Evolutionary conservation across 2,797 vertebrate species (phyloP).

Genomic region (Kryptolebias ocellatus): DNA sequence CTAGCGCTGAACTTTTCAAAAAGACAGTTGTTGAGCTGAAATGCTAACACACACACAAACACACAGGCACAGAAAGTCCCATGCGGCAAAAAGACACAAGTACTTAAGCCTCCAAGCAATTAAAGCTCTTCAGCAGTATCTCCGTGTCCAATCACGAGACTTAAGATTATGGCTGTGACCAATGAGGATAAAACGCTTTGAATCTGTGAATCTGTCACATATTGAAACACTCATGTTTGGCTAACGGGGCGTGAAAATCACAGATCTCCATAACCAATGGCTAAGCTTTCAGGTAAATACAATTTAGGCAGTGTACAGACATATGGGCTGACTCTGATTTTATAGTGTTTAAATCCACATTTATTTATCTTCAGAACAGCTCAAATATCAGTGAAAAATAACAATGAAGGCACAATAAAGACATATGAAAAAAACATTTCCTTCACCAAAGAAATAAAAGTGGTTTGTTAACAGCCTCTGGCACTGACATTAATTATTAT

Average conservation of each 20-base stretch:
- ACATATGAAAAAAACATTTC: not conserved
- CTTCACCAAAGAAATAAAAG: constrained; percentile 35
- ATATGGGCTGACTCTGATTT: constrained; percentile 44
- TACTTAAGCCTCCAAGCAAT: constrained; percentile 67
- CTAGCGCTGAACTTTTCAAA: constrained; percentile 52
- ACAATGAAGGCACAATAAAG: constrained; percentile 19
- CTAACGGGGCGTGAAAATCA: constrained; percentile 59
- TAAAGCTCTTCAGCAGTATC: constrained; percentile 72
- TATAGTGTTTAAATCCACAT: constrained; percentile 43
- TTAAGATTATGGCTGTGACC: constrained; percentile 72
- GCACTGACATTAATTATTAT: constrained; percentile 36
- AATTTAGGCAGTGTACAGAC: constrained; percentile 46
- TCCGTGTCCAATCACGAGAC: constrained; percentile 72
- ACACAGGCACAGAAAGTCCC: constrained; percentile 27
- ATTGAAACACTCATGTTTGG: constrained; percentile 63
- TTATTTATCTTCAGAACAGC: constrained; percentile 30
- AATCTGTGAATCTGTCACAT: constrained; percentile 68
- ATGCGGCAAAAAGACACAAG: constrained; percentile 42
- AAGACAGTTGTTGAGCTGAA: constrained; percentile 14
- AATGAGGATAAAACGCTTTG: constrained; percentile 72
- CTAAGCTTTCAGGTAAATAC: constrained; percentile 68
- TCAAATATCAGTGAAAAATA: constrained; percentile 35
- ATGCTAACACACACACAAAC: constrained; percentile 12
- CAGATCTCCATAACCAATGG: constrained; percentile 65
- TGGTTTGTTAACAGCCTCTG: constrained; percentile 35